A percentile compares a stretch with the other conserved stretches of the same genome.
Conservation (phyloP, 92 coral and sea anemone species). For the Epizoanthus stellaris region DNA sequence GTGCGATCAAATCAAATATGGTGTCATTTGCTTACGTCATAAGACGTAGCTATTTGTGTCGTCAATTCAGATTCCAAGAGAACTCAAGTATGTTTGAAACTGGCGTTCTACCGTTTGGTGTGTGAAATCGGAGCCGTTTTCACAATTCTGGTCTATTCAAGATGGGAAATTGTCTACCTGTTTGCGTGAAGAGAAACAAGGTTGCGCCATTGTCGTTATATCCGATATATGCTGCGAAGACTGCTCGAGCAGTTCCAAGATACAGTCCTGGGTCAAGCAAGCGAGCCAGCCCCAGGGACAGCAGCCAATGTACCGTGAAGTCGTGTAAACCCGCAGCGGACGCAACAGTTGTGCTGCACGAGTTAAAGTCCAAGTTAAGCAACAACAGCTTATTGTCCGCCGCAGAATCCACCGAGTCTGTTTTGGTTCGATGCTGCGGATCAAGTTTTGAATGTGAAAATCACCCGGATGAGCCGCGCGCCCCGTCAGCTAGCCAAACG, state of each 20-base stretch:
- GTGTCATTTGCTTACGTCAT: background rate
- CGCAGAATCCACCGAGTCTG: slow-evolving; percentile 9
- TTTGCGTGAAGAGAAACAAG: too few species aligned
- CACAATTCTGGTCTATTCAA: too few species aligned
- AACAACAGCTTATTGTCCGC: background rate
- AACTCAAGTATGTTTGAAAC: too few species aligned
- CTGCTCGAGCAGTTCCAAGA: too few species aligned
- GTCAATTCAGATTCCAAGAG: background rate
- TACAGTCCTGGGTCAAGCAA: background rate
- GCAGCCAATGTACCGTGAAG: background rate
- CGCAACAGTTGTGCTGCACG: background rate
- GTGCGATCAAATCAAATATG: slow-evolving; percentile 27
- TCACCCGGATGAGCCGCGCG: background rate
- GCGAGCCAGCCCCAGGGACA: background rate
- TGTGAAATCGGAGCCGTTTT: too few species aligned
- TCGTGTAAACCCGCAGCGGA: slow-evolving; percentile 3
- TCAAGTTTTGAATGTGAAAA: slow-evolving; percentile 8
- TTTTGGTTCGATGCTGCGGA: slow-evolving; percentile 1
- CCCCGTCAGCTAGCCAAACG: slow-evolving; percentile 3
- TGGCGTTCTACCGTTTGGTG: too few species aligned
- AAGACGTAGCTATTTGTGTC: too few species aligned
- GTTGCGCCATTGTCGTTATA: too few species aligned
- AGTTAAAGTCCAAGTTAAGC: background rate
- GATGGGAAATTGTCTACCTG: too few species aligned
- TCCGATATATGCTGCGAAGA: too few species aligned